Base-by-base conservation (phyloP, 2,888 invertebrate genomes). In the Ischnus inquisitorius region DNA sequence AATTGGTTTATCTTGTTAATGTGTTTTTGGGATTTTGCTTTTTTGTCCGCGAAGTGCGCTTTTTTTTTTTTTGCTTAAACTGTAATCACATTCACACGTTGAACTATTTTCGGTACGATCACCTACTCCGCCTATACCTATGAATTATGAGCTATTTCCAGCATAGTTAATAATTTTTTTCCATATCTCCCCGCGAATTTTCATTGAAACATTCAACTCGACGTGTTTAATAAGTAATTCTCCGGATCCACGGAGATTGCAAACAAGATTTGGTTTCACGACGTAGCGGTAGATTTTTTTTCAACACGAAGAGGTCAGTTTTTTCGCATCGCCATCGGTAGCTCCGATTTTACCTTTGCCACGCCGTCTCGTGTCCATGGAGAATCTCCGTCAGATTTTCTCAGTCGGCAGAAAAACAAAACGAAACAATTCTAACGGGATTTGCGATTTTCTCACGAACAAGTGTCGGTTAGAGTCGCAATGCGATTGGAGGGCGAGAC, bases 21-120 rank as follows among this genome's bases (percentile, higher is more conserved):
- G 1, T 43, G 25, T 54, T n/a, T 6, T 72, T 16, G 19, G 3
- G n/a, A 34, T 19, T 3, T 60, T 67, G 2, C 14, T 12, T n/a
- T 22, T 22, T 71, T 71, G 16, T 19, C 34, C 3, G 39, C 14
- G 25, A 22, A 28, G 39, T 14, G 34, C 46, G n/a, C 19, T 64
- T 34, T 34, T 34, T 34, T 69, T 34, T 34, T 34, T 69, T 6
- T 28, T 51, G 41, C 71, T 67, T 75, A 79, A 71, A 79, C 69
- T 28, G 43, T 69, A 64, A 54, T 51, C 60, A 75, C 69, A 79
- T 75, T 60, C 43, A 64, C 25, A 51, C 69, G 19, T 65, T 46
- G n/a, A 76, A 71, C 69, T 34, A 51, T 79, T 69, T 60, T 78
- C 39, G 51, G 41, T 51, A 78, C 28, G 62, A 54, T 54, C 43